phyloP scores from a whole-genome alignment of 2,113 vertebrate genomes.

The Plecotus auritus region DNA sequence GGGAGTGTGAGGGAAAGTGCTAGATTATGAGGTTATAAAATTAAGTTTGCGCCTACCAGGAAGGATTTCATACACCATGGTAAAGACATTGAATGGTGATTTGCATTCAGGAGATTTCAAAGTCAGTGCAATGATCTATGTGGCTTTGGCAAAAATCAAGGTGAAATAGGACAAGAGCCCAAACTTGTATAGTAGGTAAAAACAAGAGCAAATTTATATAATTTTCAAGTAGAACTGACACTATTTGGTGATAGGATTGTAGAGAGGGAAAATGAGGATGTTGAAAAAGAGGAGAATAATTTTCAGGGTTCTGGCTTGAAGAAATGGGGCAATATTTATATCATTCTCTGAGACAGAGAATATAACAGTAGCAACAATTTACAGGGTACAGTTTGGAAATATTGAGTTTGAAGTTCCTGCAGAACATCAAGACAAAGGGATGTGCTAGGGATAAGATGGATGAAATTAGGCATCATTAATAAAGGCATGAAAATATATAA shows the following conservation, averaged over 20 bases:
- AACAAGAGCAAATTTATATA: not conserved
- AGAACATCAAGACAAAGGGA: not conserved
- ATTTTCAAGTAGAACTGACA: not conserved
- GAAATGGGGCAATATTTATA: not conserved
- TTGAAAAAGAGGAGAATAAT: not conserved
- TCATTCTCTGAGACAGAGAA: not conserved
- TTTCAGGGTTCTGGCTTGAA: not conserved
- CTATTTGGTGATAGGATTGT: not conserved
- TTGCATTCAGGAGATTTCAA: not conserved
- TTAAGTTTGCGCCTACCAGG: not conserved
- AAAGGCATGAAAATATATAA: not conserved
- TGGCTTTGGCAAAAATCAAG: not conserved
- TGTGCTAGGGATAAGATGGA: not conserved
- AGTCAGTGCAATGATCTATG: not conserved
- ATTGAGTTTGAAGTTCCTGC: not conserved
- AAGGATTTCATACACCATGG: not conserved
- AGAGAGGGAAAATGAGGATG: not conserved
- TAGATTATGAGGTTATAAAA: not conserved
- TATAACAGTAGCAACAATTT: not conserved
- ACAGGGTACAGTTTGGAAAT: not conserved
- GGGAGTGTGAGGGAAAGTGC: not conserved
- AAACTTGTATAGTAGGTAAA: not conserved
- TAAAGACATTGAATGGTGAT: slow-evolving; percentile 1
- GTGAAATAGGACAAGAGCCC: not conserved
- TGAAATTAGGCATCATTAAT: not conserved